Conservation (phyloP, 2,797 vertebrate genomes). For the Petrocephalus sullivani region DNA sequence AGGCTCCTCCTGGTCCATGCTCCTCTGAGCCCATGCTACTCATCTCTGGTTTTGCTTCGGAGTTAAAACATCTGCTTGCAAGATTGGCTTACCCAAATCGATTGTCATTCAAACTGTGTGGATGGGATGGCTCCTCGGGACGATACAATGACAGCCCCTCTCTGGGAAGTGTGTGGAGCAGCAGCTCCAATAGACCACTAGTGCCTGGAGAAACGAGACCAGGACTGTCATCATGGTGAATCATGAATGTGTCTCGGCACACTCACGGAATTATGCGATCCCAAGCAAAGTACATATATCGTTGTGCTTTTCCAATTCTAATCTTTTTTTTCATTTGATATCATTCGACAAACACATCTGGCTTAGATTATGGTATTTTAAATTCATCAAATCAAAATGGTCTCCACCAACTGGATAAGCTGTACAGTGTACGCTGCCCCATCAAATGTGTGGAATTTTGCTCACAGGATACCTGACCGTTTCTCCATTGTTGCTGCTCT, state of each 20-base stretch:
- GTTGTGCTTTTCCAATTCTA: conserved; percentile 28
- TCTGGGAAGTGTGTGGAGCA: conserved; percentile 28
- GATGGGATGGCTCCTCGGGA: background rate
- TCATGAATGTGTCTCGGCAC: conserved; percentile 39
- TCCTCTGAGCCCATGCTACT: background rate
- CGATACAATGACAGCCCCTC: background rate
- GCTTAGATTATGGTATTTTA: conserved; percentile 34
- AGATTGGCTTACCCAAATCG: background rate
- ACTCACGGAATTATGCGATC: conserved; percentile 25
- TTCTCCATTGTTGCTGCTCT: conserved; percentile 20
- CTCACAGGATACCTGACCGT: background rate
- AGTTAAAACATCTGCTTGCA: background rate
- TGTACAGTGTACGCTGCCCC: background rate
- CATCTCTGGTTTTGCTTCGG: background rate
- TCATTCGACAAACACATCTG: conserved; percentile 43
- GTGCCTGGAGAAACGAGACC: conserved; percentile 20
- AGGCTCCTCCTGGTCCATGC: background rate
- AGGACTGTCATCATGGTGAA: conserved; percentile 20
- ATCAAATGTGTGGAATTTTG: background rate
- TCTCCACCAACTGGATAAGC: conserved; percentile 17
- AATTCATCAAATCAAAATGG: conserved; percentile 25
- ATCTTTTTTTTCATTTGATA: conserved; percentile 33
- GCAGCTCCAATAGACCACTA: conserved; percentile 28
- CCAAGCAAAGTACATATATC: conserved; percentile 25
- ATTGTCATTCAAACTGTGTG: background rate